Evolutionary conservation across 2,888 invertebrate species (phyloP), one percentile per base, ranked within the genome.

Genomic region (Branchellion lobata): DNA sequence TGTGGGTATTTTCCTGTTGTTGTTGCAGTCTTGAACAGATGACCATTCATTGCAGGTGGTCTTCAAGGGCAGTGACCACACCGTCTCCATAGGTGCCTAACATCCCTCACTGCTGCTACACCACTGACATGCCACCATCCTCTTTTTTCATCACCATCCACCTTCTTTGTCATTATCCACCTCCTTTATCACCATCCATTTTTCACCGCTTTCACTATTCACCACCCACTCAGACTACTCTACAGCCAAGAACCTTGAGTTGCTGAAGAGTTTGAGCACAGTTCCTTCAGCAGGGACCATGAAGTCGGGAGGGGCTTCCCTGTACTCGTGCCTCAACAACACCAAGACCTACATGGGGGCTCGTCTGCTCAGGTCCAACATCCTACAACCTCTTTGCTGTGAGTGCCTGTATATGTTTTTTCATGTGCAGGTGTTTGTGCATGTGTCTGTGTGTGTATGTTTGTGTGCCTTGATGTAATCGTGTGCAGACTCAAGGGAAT

Each of bases 271-370:
- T 82, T 80, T 84, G 65, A 81, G 85, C 76, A n/a, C n/a, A 5
- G 21, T 5, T 14, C n/a, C 61, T 18, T 24, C 24, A 24, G 8
- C 61, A 24, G 14, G 40, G 14, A 8, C 40, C 8, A 8, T 14
- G 14, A 8, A 5, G 14, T 5, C 8, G 14, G 24, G 24, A 57
- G 61, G 61, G 3, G 77, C 36, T 34, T 91, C 90, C 78, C 87
- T 94, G 14, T 90, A 91, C 82, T 91, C 91, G 2, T 88, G 91
- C n/a, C 85, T 94, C 72, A 91, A 93, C 85, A 88, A 90, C 83
- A 93, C 93, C 80, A 88, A 90, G 27, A 94, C 93, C 0, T 88
- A 90, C 53, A 91, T 93, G 78, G 96, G 96, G 0, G 90, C 91
- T 29, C 89, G 94, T 81, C 90, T 92, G 47, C 88, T 96, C n/a